Conservation (phyloP, 2,113 vertebrate genomes). For the Lanius collurio region DNA sequence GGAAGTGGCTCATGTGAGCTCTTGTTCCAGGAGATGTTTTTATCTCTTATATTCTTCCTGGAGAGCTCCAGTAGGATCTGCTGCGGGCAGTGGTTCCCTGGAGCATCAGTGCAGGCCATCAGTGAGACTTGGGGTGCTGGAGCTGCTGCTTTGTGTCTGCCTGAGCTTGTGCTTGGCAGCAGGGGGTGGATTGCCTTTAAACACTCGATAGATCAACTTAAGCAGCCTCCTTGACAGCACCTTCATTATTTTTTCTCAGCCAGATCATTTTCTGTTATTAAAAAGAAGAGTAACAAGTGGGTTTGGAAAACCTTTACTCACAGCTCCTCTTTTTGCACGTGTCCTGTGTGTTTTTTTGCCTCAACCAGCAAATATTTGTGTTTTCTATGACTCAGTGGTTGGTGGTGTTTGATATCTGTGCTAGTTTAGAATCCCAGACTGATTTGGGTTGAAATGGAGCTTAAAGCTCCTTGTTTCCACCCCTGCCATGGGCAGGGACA, state of each 20-base stretch:
- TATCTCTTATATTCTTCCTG: neutral
- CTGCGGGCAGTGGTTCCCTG: neutral
- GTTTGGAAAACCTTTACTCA: neutral
- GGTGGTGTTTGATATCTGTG: neutral
- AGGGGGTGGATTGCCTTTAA: neutral
- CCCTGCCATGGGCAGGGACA: neutral
- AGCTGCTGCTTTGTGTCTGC: neutral
- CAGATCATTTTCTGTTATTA: neutral
- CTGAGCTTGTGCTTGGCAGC: neutral
- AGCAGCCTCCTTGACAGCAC: neutral
- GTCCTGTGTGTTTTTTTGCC: neutral
- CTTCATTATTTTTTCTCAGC: conserved; percentile 10
- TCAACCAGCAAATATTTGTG: neutral
- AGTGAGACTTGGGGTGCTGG: neutral
- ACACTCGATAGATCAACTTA: neutral
- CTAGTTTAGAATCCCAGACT: neutral
- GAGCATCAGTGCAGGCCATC: neutral
- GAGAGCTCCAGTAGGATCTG: neutral
- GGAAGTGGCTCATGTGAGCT: neutral
- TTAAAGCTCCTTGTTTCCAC: neutral
- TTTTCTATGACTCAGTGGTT: neutral
- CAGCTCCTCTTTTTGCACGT: neutral
- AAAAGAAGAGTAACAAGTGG: neutral
- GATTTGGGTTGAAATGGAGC: neutral
- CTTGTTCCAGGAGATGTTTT: neutral